Base-by-base conservation (phyloP, 2,888 invertebrate genomes). In the Imbricaverruca yamaguchii region DNA sequence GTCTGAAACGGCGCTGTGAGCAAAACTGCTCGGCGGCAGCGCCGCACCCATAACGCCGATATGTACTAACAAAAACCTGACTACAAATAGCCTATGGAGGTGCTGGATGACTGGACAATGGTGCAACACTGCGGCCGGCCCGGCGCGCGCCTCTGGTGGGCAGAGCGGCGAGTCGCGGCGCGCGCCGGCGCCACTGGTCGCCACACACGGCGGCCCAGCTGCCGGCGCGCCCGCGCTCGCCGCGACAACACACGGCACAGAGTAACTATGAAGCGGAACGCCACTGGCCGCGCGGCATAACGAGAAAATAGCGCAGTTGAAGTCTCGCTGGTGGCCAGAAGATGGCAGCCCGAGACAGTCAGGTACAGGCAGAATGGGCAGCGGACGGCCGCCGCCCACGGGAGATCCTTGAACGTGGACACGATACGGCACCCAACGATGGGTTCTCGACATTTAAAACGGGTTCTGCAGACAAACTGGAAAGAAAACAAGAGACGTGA, bases 321-420 rank as follows among this genome's bases (percentile, higher is more conserved):
- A 74, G 18, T 39, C 74, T 53, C 10, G 39, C 53, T 55, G 53
- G 15, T 74, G 21, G 74, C 74, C 74, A 74, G 53, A 12, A 74
- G 74, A 8, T 74, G 74, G 55, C 74, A 74, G 55, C 74, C 74
- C 74, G 74, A 74, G 74, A 74, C 74, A 55, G 74, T 74, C 74
- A 74, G 74, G 74, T 74, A 74, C 74, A 53, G 55, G 74, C 74
- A 74, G 55, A 74, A 18, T 74, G 74, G 74, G 15, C 74, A 21
- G 74, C 9, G 21, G 55, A 21, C 8, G 55, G 13, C 74, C 74
- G 55, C 55, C 13, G 15, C 9, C 74, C 74, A 74, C 55, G 15
- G 12, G 74, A 74, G 74, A 74, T 74, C 74, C 74, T 21, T 55
- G 13, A 23, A 21, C 6, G 39, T 39, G 2, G 39, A 39, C 39